phyloP scores from a whole-genome alignment of 2,888 invertebrate species.

The Falcaria lacertinaria region DNA sequence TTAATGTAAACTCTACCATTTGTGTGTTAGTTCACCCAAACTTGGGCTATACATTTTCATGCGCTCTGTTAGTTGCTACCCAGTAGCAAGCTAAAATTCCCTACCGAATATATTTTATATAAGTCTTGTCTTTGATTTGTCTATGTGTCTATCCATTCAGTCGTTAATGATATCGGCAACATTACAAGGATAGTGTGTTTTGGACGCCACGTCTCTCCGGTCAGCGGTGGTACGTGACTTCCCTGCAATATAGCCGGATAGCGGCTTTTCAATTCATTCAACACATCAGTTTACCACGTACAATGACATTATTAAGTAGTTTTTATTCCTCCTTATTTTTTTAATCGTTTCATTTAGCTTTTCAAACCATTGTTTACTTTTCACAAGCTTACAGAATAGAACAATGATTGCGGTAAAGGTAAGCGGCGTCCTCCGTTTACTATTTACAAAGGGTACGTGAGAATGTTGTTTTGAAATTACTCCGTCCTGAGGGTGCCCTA shows the following conservation, averaged over 20 bases:
- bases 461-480: constrained; percentile 64
- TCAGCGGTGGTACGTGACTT: constrained; percentile 47
- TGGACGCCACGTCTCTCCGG: neutral
- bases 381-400: constrained; percentile 63
- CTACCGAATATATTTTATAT: no score
- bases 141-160: no score
- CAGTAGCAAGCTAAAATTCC: no score
- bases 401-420: constrained; percentile 66
- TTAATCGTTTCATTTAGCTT: constrained; percentile 43
- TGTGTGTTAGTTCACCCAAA: no score
- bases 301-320: constrained; percentile 37
- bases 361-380: constrained; percentile 59
- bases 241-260: constrained; percentile 42
- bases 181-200: neutral
- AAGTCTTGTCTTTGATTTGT: no score
- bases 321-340: constrained; percentile 23
- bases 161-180: neutral
- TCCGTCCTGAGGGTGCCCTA: constrained; percentile 54
- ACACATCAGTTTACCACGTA: constrained; percentile 26
- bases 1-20: neutral
- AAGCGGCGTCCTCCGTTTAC: constrained; percentile 57
- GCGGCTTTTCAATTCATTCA: constrained; percentile 46
- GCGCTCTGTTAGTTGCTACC: no score
- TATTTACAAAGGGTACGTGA: constrained; percentile 74
- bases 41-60: no score